Evolutionary conservation across 2,888 invertebrate species (phyloP), one percentile per base, ranked within the genome.

Genomic region (Agonum fuliginosum): DNA sequence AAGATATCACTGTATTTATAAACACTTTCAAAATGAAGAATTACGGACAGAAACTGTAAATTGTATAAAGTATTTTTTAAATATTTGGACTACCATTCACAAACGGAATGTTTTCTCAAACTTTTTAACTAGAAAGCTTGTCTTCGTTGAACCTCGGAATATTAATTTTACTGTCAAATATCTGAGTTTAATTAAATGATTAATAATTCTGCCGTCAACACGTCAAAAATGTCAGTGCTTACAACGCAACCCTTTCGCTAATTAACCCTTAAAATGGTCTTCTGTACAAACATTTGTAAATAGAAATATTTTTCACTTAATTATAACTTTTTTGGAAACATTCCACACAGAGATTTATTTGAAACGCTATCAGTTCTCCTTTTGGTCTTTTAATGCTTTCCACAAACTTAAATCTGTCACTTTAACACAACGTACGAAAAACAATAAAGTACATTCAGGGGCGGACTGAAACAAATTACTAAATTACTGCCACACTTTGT

Each of bases 111-210:
- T 3, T 48, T 5, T 3, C 12, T 43, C 14, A 41, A 12, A 43
- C 1, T 0, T 2, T 14, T 19, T 2, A 20, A 17, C 22, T 17
- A 6, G 46, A 20, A 43, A 43, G 8, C 14, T 12, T 43, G 17
- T 43, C 14, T 14, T 43, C 43, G 14, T n/a, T 12, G 17, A 43
- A 30, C 2, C 43, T 14, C 14, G 4, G 43, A 14, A 43, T 43
- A 43, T 12, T n/a, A n/a, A 14, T 14, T 43, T 43, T 43, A 43
- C 14, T 17, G 43, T 43, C 12, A 43, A 43, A 14, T 43, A n/a
- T n/a, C n/a, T n/a, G n/a, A n/a, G n/a, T 48, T 48, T 48, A 48
- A 48, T 22, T 48, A 48, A 2, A 48, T 48, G 48, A 48, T 48
- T 48, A 48, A 48, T 48, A 48, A n/a, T 48, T 19, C 10, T 19